These are phyloP conservation scores for Rhyacophila evoluta DNA, from an alignment of 2,888 invertebrate genomes.

Conservation along the genomic window DNA sequence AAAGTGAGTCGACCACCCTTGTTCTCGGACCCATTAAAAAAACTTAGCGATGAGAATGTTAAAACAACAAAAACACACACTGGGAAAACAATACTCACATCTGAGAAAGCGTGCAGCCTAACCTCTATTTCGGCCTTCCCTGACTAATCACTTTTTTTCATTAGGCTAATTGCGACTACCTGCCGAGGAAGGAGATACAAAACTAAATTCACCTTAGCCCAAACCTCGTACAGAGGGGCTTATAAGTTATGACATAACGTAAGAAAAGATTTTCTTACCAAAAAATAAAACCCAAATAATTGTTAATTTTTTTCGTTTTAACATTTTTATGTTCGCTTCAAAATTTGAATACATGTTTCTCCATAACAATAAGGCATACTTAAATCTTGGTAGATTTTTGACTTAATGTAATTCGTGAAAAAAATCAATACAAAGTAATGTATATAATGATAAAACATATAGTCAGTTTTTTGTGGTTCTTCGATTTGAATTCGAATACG, in stretches of 20 bases:
- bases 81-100: slow-evolving; percentile 41
- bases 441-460: too few species aligned
- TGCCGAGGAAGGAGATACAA: not conserved
- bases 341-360: too few species aligned
- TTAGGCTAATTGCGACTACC: slow-evolving; percentile 49
- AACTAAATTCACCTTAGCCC: slow-evolving; percentile 29
- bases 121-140: slow-evolving; percentile 42
- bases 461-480: too few species aligned
- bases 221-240: slow-evolving; percentile 7
- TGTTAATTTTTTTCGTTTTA: too few species aligned
- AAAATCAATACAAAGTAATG: too few species aligned
- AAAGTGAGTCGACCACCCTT: slow-evolving; percentile 1
- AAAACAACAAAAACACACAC: slow-evolving; percentile 44
- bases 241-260: not conserved
- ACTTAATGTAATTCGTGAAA: too few species aligned
- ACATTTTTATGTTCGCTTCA: too few species aligned
- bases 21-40: slow-evolving; percentile 42
- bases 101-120: slow-evolving; percentile 46
- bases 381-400: too few species aligned
- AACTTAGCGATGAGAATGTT: slow-evolving; percentile 32
- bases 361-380: too few species aligned
- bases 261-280: not conserved
- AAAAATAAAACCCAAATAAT: too few species aligned
- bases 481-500: too few species aligned
- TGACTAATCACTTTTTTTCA: slow-evolving; percentile 54